A percentile compares a stretch with the other conserved stretches of the same genome.
phyloP scores from a whole-genome alignment of 1,140 invertebrate species.

The Archivesica marissinica region DNA sequence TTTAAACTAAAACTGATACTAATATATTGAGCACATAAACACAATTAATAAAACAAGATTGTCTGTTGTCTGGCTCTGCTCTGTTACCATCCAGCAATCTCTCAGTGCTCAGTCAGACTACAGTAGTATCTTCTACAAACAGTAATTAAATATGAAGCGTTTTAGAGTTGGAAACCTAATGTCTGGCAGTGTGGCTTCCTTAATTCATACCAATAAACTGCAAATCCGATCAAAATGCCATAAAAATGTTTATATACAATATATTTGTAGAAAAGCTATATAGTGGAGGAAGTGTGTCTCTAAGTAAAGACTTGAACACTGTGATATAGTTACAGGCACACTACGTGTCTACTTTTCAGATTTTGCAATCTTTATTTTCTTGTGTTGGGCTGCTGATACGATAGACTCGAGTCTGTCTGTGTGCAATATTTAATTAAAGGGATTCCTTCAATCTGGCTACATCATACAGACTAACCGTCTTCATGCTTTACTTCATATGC shows the following conservation, averaged over 20 bases:
- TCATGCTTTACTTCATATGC: too few relatives aligned
- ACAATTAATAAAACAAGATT: too few relatives aligned
- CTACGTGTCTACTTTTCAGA: not conserved
- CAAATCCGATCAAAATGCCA: not conserved
- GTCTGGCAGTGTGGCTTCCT: not conserved
- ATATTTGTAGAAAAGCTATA: not conserved
- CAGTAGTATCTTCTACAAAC: too few relatives aligned
- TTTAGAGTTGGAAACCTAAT: not conserved
- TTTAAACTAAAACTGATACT: too few relatives aligned
- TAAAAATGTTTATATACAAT: not conserved
- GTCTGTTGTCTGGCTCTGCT: too few relatives aligned
- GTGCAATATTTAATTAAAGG: not conserved
- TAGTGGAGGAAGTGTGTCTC: not conserved
- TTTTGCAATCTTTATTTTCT: not conserved
- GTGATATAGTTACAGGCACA: not conserved
- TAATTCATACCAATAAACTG: slow-evolving; percentile 1
- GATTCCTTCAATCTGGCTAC: not conserved
- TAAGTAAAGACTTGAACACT: not conserved
- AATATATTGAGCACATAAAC: too few relatives aligned
- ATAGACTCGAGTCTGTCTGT: slow-evolving; percentile 2
- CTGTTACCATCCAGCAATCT: too few relatives aligned
- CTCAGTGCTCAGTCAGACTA: too few relatives aligned
- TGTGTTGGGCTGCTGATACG: not conserved
- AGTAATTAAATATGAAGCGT: not conserved
- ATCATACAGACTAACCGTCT: not conserved